Evolutionary conservation across 2,113 vertebrate genomes (phyloP).

Genomic region (Epinephelus lanceolatus): DNA sequence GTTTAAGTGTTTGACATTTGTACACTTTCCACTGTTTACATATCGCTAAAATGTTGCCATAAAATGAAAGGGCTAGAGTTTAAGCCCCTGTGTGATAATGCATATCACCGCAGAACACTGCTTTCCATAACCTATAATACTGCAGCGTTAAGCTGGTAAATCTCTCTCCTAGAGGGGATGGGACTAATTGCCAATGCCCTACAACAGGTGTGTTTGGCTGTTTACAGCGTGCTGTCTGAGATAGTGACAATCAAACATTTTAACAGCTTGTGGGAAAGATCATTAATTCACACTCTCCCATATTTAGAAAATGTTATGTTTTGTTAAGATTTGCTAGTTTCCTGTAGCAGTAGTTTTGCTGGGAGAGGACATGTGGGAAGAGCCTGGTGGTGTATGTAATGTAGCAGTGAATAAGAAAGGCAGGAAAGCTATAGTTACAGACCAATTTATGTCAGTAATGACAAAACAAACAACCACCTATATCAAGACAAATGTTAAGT

Average conservation of each 20-base stretch:
- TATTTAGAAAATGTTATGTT: slow-evolving; percentile 3
- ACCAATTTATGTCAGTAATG: too few species aligned
- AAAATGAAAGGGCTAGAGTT: too few species aligned
- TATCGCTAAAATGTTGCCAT: too few species aligned
- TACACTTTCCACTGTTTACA: too few species aligned
- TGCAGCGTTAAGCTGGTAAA: slow-evolving; percentile 28
- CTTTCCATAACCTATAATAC: slow-evolving; percentile 1
- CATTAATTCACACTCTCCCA: slow-evolving; percentile 10
- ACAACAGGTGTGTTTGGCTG: slow-evolving; percentile 25
- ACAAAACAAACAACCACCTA: too few species aligned
- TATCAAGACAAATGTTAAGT: too few species aligned
- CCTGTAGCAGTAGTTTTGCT: too few species aligned
- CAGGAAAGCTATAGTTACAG: too few species aligned
- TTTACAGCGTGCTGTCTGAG: slow-evolving; percentile 30
- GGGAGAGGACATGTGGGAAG: too few species aligned
- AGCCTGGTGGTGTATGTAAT: too few species aligned
- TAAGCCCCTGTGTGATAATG: background rate
- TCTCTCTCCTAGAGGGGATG: slow-evolving; percentile 29
- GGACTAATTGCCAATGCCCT: slow-evolving; percentile 34
- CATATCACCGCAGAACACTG: slow-evolving; percentile 20
- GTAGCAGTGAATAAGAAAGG: too few species aligned
- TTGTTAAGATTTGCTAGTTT: background rate
- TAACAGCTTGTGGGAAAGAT: slow-evolving; percentile 30
- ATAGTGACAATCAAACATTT: slow-evolving; percentile 32
- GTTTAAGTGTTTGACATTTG: too few species aligned